These are phyloP conservation scores for Podiceps cristatus DNA, from an alignment of 2,113 vertebrate species.

Conservation along the genomic window DNA sequence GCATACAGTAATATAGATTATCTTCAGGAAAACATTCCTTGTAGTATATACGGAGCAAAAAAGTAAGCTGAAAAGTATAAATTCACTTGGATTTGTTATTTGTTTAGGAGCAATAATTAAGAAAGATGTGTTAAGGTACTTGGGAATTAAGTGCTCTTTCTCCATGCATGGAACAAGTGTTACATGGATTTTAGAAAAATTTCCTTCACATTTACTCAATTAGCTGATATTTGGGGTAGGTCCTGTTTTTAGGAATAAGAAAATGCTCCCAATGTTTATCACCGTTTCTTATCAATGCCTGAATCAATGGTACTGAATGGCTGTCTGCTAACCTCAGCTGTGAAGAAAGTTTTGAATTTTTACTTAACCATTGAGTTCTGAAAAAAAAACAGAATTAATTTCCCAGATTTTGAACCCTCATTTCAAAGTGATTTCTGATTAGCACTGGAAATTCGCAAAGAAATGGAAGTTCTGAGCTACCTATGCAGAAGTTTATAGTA, in stretches of 20 bases:
- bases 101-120: not conserved
- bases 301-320: accelerated
- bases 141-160: not conserved
- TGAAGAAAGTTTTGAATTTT: not conserved
- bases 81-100: not conserved
- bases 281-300: not conserved
- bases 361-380: not conserved
- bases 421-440: not conserved
- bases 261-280: not conserved
- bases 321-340: not conserved
- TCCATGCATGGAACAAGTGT: not conserved
- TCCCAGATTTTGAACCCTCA: not conserved
- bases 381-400: not conserved
- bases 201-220: not conserved
- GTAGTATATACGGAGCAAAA: not conserved
- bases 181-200: not conserved
- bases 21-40: not conserved
- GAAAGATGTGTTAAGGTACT: not conserved
- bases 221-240: not conserved
- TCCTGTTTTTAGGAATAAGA: not conserved
- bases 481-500: not conserved
- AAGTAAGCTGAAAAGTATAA: not conserved
- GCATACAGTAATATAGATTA: not conserved
- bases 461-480: not conserved
- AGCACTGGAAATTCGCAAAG: not conserved